These are phyloP conservation scores for Chaetodon trifasciatus DNA, from an alignment of 2,797 vertebrate species.

Conservation along the genomic window DNA sequence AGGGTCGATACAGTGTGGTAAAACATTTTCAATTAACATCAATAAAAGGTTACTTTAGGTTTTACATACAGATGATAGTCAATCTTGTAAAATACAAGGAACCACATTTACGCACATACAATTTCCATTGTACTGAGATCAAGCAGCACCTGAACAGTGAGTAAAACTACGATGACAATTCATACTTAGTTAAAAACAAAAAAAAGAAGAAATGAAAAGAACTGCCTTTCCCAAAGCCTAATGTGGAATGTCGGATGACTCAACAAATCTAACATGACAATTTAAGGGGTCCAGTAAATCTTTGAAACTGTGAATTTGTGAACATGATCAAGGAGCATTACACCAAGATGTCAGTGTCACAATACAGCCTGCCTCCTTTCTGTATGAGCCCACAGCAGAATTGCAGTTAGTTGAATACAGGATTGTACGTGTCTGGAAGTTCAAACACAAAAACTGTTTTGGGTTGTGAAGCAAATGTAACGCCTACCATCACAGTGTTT, in stretches of 20 bases:
- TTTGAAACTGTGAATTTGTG: constrained; percentile 78
- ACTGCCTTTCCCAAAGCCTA: constrained; percentile 78
- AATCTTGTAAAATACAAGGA: constrained; percentile 85
- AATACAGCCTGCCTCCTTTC: constrained; percentile 94
- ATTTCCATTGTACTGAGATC: constrained; percentile 83
- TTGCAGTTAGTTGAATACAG: constrained; percentile 85
- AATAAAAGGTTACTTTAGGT: constrained; percentile 85
- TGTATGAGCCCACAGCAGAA: constrained; percentile 97
- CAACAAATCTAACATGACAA: constrained; percentile 77
- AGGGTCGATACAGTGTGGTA: constrained; percentile 84
- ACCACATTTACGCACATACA: constrained; percentile 84
- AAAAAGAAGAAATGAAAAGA: constrained; percentile 62
- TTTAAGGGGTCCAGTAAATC: constrained; percentile 79
- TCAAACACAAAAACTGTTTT: constrained; percentile 68
- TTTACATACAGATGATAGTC: constrained; percentile 87
- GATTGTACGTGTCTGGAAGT: constrained; percentile 76
- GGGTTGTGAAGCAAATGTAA: constrained; percentile 81
- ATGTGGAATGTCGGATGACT: constrained; percentile 82
- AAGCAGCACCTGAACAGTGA: constrained; percentile 85
- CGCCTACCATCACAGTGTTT: constrained; percentile 94
- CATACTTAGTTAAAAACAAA: constrained; percentile 75
- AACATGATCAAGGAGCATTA: constrained; percentile 80
- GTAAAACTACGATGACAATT: constrained; percentile 83
- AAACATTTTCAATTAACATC: constrained; percentile 86
- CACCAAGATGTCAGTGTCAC: constrained; percentile 90